Base-by-base conservation (phyloP, 2,113 vertebrate genomes). In the Platycercus adscitus region DNA sequence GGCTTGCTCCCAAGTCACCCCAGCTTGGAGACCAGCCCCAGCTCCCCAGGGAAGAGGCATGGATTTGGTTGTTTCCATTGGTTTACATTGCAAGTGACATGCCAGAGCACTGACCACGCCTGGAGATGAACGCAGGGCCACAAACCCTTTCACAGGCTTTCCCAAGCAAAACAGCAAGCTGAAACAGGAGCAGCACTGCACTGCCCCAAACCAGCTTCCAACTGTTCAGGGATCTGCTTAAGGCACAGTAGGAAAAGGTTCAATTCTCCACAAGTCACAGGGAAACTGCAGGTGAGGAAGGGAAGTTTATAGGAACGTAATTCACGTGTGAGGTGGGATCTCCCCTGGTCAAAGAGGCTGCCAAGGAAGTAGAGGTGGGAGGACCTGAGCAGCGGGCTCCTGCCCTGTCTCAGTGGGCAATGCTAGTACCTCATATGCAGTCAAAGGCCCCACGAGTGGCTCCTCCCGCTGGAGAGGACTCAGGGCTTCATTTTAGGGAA, bases 91-190 rank as follows among this genome's bases (percentile, higher is more conserved):
- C 49, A 28, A 88, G 61, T 2, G 8, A 28, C 26, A 29, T 5
- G n/a, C 35, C 26, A 24, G 35, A 65, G 50, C 17, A 0, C 11
- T 60, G 55, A 37, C 29, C 0, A 0, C 11, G 29, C n/a, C 31
- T 63, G 78, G 81, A 14, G 58, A 86, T 33, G 3, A 65, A 18
- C 53, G 72, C 8, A 9, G 31, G n/a, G 65, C 20, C 71, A 64
- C 68, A 73, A 77, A 81, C 1, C 17, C 26, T 50, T 75, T 29
- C 56, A 24, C 8, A 4, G 16, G 35, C 60, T 69, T 55, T 52
- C 72, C 84, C 5, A 3, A 69, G 39, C 29, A 50, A 69, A 37
- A 3, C 13, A 5, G 6, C 0, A 2, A 68, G 76, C 47, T 68
- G n/a, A 64, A 63, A 11, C 7, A n/a, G 24, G 47, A 44, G 20